phyloP scores from a whole-genome alignment of 2,113 vertebrate genomes.

The Stigmatopora nigra region DNA sequence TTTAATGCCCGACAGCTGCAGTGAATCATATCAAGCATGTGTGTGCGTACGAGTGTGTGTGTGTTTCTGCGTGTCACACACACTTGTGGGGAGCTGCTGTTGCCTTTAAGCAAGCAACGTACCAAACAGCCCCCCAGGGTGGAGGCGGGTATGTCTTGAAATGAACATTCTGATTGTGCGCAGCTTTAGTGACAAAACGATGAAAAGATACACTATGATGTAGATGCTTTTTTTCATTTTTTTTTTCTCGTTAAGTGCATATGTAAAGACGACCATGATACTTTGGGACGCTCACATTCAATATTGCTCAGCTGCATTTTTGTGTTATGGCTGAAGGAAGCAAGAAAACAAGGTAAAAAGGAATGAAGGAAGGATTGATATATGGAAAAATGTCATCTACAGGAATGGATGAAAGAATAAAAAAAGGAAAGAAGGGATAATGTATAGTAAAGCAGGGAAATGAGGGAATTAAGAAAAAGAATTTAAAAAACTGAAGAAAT shows the following conservation, averaged over 20 bases:
- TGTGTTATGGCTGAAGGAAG: neutral
- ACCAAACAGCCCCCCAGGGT: conserved; percentile 31
- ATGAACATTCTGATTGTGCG: conserved; percentile 67
- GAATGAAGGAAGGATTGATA: neutral
- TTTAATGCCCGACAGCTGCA: conserved; percentile 37
- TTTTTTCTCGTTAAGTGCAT: conserved; percentile 53
- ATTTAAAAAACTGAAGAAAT: neutral
- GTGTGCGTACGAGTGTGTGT: conserved; percentile 11
- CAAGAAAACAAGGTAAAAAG: neutral
- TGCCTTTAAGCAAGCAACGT: conserved; percentile 34
- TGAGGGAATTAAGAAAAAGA: neutral
- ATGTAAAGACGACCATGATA: conserved; percentile 56
- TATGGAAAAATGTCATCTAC: neutral
- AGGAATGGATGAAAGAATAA: neutral
- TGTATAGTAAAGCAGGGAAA: neutral
- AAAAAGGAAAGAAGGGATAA: neutral
- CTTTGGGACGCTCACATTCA: conserved; percentile 63
- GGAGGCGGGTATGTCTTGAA: conserved; percentile 36
- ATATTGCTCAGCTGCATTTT: conserved; percentile 57
- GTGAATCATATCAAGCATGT: conserved; percentile 11
- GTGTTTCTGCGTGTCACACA: conserved; percentile 19
- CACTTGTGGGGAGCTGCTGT: conserved; percentile 21
- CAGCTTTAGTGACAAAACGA: conserved; percentile 51
- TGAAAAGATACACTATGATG: conserved; percentile 26
- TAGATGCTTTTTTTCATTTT: conserved; percentile 35